Conservation (phyloP, 2,797 vertebrate species). For the Lithobates pipiens region DNA sequence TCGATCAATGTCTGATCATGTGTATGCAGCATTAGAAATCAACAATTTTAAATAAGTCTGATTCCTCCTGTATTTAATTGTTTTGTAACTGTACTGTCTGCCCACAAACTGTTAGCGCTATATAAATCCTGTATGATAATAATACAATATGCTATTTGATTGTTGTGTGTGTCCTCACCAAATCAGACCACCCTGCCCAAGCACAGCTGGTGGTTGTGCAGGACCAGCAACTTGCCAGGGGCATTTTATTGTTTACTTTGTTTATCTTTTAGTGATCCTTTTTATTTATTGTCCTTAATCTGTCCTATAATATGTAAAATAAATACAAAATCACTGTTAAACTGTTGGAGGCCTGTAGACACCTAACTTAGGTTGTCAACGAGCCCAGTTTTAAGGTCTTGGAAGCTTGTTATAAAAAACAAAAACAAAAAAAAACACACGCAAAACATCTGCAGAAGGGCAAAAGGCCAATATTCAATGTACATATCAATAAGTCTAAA, state of each 20-base stretch:
- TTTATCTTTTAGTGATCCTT: slow-evolving; percentile 61
- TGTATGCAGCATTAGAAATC: too few relatives aligned
- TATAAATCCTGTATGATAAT: too few relatives aligned
- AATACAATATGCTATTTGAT: too few relatives aligned
- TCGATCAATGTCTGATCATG: too few relatives aligned
- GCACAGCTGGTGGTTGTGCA: too few relatives aligned
- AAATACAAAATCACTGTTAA: slow-evolving; percentile 63
- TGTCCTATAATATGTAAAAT: slow-evolving; percentile 68
- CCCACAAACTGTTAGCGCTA: too few relatives aligned
- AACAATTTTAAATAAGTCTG: too few relatives aligned
- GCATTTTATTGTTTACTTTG: not conserved
- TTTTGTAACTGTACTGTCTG: too few relatives aligned
- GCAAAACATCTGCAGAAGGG: slow-evolving; percentile 64
- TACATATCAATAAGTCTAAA: slow-evolving; percentile 10
- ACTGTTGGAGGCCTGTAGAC: slow-evolving; percentile 66
- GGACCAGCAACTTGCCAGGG: too few relatives aligned
- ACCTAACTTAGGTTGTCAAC: slow-evolving; percentile 69
- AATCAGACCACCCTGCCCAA: too few relatives aligned
- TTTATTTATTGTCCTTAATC: slow-evolving; percentile 59
- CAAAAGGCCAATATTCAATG: slow-evolving; percentile 3
- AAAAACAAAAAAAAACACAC: slow-evolving; percentile 68
- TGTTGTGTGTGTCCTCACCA: too few relatives aligned
- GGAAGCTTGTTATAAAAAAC: slow-evolving; percentile 59
- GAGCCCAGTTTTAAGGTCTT: slow-evolving; percentile 67
- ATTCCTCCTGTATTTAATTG: too few relatives aligned